phyloP scores from a whole-genome alignment of 1,140 invertebrate species.

The Onthophagus taurus region DNA sequence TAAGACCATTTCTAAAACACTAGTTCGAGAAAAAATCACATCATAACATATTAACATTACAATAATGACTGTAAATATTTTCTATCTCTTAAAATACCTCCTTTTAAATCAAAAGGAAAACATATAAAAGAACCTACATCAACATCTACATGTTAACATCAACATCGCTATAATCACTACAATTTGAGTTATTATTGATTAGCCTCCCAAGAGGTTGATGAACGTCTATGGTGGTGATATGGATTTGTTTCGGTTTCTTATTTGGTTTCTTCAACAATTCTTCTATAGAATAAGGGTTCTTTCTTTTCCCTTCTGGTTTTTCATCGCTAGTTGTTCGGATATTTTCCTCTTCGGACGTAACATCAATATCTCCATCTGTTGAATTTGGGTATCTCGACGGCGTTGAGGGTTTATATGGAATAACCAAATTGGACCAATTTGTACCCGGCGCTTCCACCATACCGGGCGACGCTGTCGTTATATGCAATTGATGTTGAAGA shows the following conservation, averaged over 20 bases:
- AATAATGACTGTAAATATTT: too few relatives aligned
- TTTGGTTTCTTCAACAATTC: conserved; percentile 72
- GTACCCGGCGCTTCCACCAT: conserved; percentile 31
- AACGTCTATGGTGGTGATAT: conserved; percentile 19
- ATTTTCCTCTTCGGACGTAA: conserved; percentile 20
- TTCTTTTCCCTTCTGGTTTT: conserved; percentile 46
- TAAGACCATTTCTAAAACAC: too few relatives aligned
- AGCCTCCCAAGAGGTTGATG: conserved; percentile 32
- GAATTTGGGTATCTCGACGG: conserved; percentile 12
- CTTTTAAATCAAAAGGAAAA: too few relatives aligned
- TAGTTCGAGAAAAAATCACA: too few relatives aligned
- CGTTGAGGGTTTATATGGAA: conserved; percentile 36
- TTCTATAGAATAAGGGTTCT: conserved; percentile 78
- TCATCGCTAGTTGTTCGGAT: conserved; percentile 23
- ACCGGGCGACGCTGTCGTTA: conserved; percentile 35
- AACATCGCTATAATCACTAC: too few relatives aligned
- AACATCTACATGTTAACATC: too few relatives aligned
- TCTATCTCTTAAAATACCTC: too few relatives aligned
- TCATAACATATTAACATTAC: too few relatives aligned
- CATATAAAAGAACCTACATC: too few relatives aligned
- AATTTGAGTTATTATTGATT: conserved; percentile 22
- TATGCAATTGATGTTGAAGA: conserved; percentile 41
- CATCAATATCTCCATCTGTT: conserved; percentile 23
- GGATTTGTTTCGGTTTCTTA: conserved; percentile 35
- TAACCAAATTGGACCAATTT: conserved; percentile 44